A percentile compares a stretch with the other conserved stretches of the same genome.
These are phyloP conservation scores for Hiodon alosoides DNA, from an alignment of 2,113 vertebrate species.

Conservation along the genomic window DNA sequence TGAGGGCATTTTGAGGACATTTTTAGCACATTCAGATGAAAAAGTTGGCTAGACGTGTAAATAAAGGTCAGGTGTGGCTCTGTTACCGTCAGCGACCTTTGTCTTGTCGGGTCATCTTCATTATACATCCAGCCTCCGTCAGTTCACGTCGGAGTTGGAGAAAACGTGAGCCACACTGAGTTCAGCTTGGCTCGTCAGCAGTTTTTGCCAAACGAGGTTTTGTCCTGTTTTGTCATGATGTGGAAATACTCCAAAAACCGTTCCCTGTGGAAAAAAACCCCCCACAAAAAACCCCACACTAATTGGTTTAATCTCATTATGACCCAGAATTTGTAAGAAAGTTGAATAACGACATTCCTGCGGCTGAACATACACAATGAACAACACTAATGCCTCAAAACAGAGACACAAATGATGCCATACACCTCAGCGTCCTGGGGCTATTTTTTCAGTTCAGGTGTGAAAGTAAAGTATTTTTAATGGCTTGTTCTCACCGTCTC, in stretches of 20 bases:
- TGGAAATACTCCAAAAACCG: not conserved
- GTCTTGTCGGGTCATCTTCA: too few relatives aligned
- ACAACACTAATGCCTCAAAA: not conserved
- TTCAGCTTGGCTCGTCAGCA: not conserved
- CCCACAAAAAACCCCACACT: not conserved
- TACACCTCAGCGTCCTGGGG: not conserved
- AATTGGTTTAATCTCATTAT: slow-evolving; percentile 10
- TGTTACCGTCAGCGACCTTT: too few relatives aligned
- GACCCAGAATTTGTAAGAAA: not conserved
- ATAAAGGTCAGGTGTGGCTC: too few relatives aligned
- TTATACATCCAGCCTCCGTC: too few relatives aligned
- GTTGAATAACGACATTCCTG: not conserved
- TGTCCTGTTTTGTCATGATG: not conserved
- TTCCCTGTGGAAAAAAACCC: too few relatives aligned
- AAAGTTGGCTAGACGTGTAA: too few relatives aligned
- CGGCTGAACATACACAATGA: not conserved
- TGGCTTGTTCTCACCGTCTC: too few relatives aligned
- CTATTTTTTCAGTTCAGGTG: too few relatives aligned
- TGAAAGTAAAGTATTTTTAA: too few relatives aligned
- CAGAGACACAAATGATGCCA: not conserved
- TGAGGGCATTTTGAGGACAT: not conserved
- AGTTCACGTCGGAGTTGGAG: too few relatives aligned
- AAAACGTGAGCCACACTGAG: not conserved
- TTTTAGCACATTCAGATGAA: too few relatives aligned
- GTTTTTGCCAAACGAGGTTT: not conserved